These are phyloP conservation scores for Fregetta grallaria DNA, from an alignment of 2,113 vertebrate genomes.

Conservation along the genomic window DNA sequence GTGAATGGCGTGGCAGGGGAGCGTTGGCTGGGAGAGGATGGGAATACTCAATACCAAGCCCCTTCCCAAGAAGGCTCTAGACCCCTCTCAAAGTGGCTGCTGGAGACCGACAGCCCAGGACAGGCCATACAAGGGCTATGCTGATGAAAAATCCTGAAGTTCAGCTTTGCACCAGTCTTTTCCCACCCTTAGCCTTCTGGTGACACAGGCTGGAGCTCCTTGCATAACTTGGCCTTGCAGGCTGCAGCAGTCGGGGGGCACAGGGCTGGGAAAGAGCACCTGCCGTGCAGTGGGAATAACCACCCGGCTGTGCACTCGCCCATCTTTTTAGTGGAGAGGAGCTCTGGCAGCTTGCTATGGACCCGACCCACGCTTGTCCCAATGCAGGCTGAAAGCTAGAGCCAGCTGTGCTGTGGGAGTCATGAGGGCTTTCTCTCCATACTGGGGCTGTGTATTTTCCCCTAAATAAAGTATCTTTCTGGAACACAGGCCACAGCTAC, in stretches of 20 bases:
- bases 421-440: background rate
- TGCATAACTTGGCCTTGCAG: background rate
- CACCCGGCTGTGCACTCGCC: background rate
- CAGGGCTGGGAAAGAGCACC: background rate
- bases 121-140: background rate
- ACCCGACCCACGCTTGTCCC: background rate
- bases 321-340: background rate
- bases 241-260: background rate
- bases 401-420: rapidly evolving
- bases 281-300: background rate
- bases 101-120: background rate
- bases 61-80: background rate
- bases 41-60: background rate
- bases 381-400: background rate
- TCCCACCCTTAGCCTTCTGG: background rate
- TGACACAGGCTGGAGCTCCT: background rate
- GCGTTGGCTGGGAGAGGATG: background rate
- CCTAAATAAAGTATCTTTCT: background rate
- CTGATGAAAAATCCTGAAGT: background rate
- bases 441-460: background rate
- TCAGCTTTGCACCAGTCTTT: background rate
- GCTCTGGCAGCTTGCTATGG: background rate
- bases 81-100: background rate
- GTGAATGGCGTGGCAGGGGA: background rate
- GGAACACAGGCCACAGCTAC: background rate